Conservation (phyloP, 2,888 invertebrate genomes). For the Syrphus vitripennis region DNA sequence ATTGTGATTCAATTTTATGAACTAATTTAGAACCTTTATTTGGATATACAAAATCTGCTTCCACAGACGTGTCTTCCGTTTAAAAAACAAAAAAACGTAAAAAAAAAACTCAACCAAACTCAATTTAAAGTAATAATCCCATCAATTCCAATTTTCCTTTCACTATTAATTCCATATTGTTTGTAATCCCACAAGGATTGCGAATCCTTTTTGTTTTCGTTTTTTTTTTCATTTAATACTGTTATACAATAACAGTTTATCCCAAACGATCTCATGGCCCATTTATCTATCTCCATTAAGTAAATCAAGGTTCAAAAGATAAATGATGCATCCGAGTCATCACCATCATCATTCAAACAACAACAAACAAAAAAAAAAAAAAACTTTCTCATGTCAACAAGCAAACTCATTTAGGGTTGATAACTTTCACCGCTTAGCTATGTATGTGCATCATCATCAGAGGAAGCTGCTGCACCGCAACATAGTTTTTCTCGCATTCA, state of each 20-base stretch:
- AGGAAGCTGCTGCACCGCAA: constrained; percentile 27
- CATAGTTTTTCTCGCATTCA: constrained; percentile 18
- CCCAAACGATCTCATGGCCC: constrained; percentile 65
- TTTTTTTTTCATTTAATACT: constrained; percentile 37
- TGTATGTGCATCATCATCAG: not conserved
- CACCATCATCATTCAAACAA: constrained; percentile 46
- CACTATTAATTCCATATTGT: constrained; percentile 7
- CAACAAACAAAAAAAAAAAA: not conserved
- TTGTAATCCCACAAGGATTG: constrained; percentile 64
- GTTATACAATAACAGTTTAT: constrained; percentile 38
- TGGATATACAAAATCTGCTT: not conserved
- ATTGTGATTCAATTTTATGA: not conserved
- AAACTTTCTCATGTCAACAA: constrained; percentile 59
- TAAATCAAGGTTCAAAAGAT: constrained; percentile 68
- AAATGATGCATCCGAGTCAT: constrained; percentile 57
- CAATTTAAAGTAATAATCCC: constrained; percentile 20
- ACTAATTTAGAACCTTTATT: not conserved
- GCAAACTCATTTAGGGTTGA: constrained; percentile 52
- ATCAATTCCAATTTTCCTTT: constrained; percentile 7
- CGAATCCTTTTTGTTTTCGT: constrained; percentile 29
- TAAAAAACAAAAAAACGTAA: not conserved
- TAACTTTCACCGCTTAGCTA: constrained; percentile 54
- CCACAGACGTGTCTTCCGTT: not conserved
- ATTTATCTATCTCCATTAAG: constrained; percentile 67
- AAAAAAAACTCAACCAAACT: not conserved